phyloP scores from a whole-genome alignment of 2,113 vertebrate species.

The Nesospiza acunhae region DNA sequence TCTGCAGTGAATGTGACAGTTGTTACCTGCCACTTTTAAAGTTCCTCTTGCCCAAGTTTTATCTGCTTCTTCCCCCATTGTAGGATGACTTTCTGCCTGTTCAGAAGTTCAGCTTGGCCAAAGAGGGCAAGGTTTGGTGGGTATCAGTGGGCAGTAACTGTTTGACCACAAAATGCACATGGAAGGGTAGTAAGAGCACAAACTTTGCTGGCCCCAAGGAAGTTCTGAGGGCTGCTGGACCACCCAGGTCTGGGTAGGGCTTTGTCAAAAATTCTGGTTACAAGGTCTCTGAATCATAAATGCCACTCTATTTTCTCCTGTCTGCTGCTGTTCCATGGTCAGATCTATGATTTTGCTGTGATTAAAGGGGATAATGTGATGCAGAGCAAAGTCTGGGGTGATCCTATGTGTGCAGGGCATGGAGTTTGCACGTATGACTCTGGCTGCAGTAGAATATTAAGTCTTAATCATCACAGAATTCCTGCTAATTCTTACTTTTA shows the following conservation, averaged over 20 bases:
- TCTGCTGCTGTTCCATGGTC: neutral
- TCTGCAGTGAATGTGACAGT: fast-evolving
- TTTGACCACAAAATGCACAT: fast-evolving
- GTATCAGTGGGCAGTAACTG: fast-evolving
- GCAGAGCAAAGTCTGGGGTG: neutral
- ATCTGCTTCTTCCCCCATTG: fast-evolving
- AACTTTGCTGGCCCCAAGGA: neutral
- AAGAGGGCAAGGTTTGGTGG: neutral
- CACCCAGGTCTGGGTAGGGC: fast-evolving
- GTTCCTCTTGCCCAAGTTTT: neutral
- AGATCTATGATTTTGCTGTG: neutral
- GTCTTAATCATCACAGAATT: neutral
- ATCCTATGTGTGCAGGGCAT: fast-evolving
- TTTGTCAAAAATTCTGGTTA: neutral
- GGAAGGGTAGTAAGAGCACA: too few species aligned
- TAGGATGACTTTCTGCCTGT: neutral
- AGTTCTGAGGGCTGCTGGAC: neutral
- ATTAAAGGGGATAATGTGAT: neutral
- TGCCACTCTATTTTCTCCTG: neutral
- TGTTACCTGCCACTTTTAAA: neutral
- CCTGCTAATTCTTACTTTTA: neutral
- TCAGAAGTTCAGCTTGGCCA: neutral
- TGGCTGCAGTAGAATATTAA: neutral
- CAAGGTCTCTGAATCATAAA: neutral
- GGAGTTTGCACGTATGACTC: fast-evolving